Base-by-base conservation (phyloP, 2,113 vertebrate genomes). In the Brachionichthys hirsutus region DNA sequence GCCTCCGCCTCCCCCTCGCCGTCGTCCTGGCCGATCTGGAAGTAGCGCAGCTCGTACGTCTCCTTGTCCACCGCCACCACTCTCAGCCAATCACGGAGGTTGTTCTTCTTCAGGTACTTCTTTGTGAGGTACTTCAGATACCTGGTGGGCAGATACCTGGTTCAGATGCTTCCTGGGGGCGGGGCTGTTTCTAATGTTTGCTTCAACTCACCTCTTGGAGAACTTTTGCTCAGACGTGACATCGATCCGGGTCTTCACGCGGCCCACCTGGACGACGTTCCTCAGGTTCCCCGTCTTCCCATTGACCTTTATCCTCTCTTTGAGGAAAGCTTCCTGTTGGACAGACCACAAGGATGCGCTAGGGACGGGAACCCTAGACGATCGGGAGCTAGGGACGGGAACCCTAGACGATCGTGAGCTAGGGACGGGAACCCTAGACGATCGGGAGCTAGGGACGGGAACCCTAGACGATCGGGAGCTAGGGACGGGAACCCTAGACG, bases 91-190 rank as follows among this genome's bases (percentile, higher is more conserved):
- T 99, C 97, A 9, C 96, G 92, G 47, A 98, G 94, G 59, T 98
- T 98, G 83, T 98, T 97, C 90, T 98, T 99, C 88, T 98, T 99
- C 54, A 99, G 93, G 81, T 98, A 99, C 83, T 99, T 99, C 87
- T 99, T 99, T 0, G 96, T 98, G 48, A 99, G 91, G 70, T 99
- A 98, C 72, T 99, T 99, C 47, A 99, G 92, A 75, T 99, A 99
- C 88, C 97, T 99, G 77, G 17, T 0, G 12, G 11, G 2, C n/a
- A 17, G 16, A 13, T 13, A 38, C 0, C 0, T 7, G 2, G 5
- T 4, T 35, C 9, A 35, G 34, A n/a, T n/a, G n/a, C 34, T 35
- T 9, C 9, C 34, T 35, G 34, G 9, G 4, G 34, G 9, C 34
- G 34, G n/a, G n/a, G n/a, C n/a, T n/a, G n/a, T n/a, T n/a, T n/a